Percentiles rank a stretch among this genome's conserved stretches.
Conservation (phyloP, 1,140 invertebrate species). For the Lanistes nyassanus region DNA sequence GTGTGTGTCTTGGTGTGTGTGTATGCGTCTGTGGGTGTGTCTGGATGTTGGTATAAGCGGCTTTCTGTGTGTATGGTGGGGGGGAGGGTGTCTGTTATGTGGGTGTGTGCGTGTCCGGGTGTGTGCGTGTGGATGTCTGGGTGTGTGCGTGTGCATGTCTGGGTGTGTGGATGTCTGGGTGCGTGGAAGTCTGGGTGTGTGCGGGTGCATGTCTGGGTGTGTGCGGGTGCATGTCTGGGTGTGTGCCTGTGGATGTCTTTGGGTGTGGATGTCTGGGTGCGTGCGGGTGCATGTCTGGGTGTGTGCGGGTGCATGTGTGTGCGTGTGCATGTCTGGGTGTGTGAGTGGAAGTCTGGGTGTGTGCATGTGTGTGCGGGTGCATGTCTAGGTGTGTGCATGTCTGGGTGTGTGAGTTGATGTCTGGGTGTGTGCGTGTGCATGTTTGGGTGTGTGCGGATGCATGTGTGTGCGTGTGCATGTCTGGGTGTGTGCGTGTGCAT, state of each 20-base stretch:
- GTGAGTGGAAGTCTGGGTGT: not conserved
- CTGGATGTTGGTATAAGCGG: not conserved
- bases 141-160: conserved; percentile 4
- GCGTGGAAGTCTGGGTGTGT: conserved; percentile 4
- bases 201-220: not conserved
- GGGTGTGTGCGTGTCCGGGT: not conserved
- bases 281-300: not conserved
- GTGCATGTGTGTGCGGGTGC: not conserved
- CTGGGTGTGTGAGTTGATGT: conserved; percentile 1
- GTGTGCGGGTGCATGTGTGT: conserved; percentile 10
- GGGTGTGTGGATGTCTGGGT: not conserved
- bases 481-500: too few relatives aligned
- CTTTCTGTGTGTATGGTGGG: not conserved
- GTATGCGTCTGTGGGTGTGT: conserved; percentile 12
- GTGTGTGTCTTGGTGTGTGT: conserved; percentile 3
- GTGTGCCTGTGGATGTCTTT: conserved; percentile 9
- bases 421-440: conserved; percentile 9
- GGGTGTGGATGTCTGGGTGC: conserved; percentile 3
- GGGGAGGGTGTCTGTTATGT: not conserved
- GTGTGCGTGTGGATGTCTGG: not conserved
- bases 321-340: not conserved
- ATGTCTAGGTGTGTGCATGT: not conserved
- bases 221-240: conserved; percentile 8
- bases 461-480: too few relatives aligned
- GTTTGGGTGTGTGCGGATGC: too few relatives aligned